phyloP scores from a whole-genome alignment of 2,797 vertebrate genomes.

The Bucorvus abyssinicus region DNA sequence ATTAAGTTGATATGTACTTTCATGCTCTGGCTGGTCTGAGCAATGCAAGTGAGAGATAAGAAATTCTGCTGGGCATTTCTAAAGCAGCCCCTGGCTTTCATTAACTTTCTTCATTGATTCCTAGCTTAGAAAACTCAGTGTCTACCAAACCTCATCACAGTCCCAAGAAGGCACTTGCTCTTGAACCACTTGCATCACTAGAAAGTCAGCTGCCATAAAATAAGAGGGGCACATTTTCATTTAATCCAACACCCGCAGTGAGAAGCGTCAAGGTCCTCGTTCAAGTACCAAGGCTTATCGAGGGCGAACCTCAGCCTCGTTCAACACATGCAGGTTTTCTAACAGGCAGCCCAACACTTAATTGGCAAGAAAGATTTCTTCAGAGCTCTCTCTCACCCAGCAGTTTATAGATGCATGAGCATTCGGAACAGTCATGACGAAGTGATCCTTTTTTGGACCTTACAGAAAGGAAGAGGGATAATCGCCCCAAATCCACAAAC shows the following conservation, averaged over 20 bases:
- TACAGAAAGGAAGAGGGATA: background rate
- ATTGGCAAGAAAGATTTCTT: background rate
- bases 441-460: background rate
- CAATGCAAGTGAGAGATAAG: background rate
- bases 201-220: background rate
- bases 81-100: background rate
- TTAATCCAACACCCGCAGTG: background rate
- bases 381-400: background rate
- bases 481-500: accelerated
- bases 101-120: background rate
- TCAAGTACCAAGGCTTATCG: background rate
- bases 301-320: background rate
- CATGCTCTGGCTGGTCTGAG: background rate
- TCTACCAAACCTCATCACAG: background rate
- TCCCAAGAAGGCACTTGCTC: background rate
- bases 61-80: background rate
- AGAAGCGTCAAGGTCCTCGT: background rate
- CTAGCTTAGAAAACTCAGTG: background rate
- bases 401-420: accelerated
- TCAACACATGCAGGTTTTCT: background rate
- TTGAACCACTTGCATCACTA: background rate
- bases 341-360: background rate
- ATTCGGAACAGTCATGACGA: background rate
- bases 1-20: background rate
- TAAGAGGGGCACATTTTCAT: background rate